phyloP scores from a whole-genome alignment of 2,113 vertebrate genomes.

The Raja brachyura region DNA sequence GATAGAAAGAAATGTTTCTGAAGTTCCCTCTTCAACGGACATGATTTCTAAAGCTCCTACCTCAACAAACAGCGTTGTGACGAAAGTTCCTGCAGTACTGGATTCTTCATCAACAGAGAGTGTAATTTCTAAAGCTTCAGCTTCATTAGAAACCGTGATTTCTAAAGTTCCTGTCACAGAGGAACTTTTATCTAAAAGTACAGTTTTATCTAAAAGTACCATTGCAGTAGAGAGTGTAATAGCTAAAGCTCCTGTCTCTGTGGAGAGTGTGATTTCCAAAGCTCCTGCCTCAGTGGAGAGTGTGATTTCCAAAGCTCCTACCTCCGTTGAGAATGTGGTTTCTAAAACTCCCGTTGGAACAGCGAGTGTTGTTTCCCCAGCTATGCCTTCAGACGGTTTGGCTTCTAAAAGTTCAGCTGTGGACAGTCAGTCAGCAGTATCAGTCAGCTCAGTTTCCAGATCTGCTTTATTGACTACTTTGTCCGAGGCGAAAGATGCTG shows the following conservation, averaged over 20 bases:
- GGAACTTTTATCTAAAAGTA: slow-evolving; percentile 6
- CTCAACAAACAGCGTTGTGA: neutral
- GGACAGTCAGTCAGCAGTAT: slow-evolving; percentile 11
- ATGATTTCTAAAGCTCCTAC: slow-evolving; percentile 9
- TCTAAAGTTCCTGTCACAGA: neutral
- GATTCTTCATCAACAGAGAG: neutral
- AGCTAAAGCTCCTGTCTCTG: neutral
- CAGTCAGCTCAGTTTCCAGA: neutral
- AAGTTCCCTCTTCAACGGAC: neutral
- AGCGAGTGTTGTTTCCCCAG: neutral
- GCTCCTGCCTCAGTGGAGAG: neutral
- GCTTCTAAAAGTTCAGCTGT: neutral
- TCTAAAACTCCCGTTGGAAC: slow-evolving; percentile 6
- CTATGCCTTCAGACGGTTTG: neutral
- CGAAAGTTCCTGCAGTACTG: neutral
- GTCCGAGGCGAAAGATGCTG: slow-evolving; percentile 58
- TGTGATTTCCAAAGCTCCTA: slow-evolving; percentile 9
- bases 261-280: slow-evolving; percentile 22
- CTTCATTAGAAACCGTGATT: neutral
- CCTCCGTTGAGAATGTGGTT: neutral
- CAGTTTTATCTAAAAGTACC: neutral
- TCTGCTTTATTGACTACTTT: slow-evolving; percentile 34
- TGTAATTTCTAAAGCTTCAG: slow-evolving; percentile 21
- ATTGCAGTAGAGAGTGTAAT: neutral
- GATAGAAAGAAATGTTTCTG: slow-evolving; percentile 11